These are phyloP conservation scores for Enteromius treurensis DNA, from an alignment of 2,797 vertebrate species.

Conservation along the genomic window DNA sequence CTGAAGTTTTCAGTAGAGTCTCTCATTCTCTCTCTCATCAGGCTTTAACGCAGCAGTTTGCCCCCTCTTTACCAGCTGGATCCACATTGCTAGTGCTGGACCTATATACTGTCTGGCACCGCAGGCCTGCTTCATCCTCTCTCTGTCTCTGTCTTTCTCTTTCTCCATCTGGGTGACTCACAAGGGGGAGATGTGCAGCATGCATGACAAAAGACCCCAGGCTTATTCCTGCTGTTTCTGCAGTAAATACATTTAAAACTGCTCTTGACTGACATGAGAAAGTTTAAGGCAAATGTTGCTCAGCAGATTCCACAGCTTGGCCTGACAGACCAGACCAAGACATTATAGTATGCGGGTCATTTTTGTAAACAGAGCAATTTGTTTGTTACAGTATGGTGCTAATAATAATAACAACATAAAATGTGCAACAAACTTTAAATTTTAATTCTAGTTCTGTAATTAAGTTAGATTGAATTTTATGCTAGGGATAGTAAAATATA, in stretches of 20 bases:
- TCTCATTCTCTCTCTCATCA: slow-evolving; percentile 68
- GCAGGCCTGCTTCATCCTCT: slow-evolving; percentile 64
- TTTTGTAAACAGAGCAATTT: background rate
- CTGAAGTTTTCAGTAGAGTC: slow-evolving; percentile 67
- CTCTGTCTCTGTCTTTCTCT: slow-evolving; percentile 52
- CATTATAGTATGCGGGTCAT: background rate
- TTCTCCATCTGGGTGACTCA: slow-evolving; percentile 46
- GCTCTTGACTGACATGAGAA: slow-evolving; percentile 50
- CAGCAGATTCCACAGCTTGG: slow-evolving; percentile 22
- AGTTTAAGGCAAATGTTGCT: slow-evolving; percentile 46
- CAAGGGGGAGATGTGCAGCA: slow-evolving; percentile 47
- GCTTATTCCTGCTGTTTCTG: slow-evolving; percentile 55
- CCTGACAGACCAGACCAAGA: background rate
- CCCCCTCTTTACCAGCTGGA: slow-evolving; percentile 82
- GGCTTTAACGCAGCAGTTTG: slow-evolving; percentile 81
- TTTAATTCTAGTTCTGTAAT: background rate
- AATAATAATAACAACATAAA: background rate
- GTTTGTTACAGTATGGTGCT: background rate
- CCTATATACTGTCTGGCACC: slow-evolving; percentile 65
- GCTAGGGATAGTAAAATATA: background rate
- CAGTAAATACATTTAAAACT: slow-evolving; percentile 54
- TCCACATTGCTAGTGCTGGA: slow-evolving; percentile 70
- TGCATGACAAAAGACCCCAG: slow-evolving; percentile 54
- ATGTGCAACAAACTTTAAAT: background rate
- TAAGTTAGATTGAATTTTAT: background rate